Conservation (phyloP, 2,797 vertebrate genomes). For the Hemibagrus guttatus region DNA sequence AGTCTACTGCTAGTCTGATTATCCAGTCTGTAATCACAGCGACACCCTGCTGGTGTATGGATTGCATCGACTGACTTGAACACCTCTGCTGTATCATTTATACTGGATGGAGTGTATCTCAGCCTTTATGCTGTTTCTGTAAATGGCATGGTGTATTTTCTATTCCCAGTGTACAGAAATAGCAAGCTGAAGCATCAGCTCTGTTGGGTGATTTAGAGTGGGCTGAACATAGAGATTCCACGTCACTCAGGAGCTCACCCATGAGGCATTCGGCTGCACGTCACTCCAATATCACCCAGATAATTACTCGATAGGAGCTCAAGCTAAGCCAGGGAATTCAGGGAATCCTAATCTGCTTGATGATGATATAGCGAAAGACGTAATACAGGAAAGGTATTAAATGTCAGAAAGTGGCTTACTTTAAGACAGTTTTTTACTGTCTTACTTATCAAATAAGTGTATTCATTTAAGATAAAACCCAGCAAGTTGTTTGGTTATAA, state of each 20-base stretch:
- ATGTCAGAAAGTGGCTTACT: background rate
- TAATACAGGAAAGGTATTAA: background rate
- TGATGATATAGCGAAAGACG: background rate
- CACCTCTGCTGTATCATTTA: background rate
- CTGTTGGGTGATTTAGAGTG: background rate
- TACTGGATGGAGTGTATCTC: background rate
- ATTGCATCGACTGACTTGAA: too few species aligned
- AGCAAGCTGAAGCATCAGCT: background rate
- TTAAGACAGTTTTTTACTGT: too few species aligned
- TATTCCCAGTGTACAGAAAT: slow-evolving; percentile 3
- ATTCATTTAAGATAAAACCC: background rate
- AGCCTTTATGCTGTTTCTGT: background rate
- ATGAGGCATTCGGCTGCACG: background rate
- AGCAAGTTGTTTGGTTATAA: background rate
- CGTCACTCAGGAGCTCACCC: background rate
- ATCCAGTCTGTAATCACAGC: background rate
- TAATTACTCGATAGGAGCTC: background rate
- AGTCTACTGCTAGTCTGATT: background rate
- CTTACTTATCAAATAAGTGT: background rate
- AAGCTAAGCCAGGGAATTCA: background rate
- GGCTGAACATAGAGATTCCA: background rate
- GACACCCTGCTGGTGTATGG: background rate
- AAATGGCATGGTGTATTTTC: background rate
- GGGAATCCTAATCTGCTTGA: background rate
- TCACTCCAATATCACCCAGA: background rate